Evolutionary conservation across 2,113 vertebrate genomes (phyloP), one percentile per base, ranked within the genome.

Genomic region (Corydoras sp.): DNA sequence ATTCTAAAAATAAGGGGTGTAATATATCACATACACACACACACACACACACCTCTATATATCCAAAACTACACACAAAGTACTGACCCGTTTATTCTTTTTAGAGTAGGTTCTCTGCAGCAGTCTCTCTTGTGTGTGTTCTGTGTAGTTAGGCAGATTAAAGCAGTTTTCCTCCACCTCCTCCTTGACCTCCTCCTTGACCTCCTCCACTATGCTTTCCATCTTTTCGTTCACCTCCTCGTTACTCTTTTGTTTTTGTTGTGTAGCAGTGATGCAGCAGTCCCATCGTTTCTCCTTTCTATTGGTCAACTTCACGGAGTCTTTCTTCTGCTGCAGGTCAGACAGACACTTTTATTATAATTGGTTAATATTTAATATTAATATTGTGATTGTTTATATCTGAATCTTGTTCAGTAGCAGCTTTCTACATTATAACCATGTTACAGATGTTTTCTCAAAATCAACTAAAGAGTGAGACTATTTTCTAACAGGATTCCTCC

Each of bases 21-120:
- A 43, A 1, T 43, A 43, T 8, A 43, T 71, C 58, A 51, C 24
- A 50, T n/a, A 1, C 5, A 18, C 58, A 62, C 35, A 48, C 5
- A 18, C 58, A 62, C 35, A 48, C n/a, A 51, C 67, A 62, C 50
- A 62, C 59, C 30, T 62, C 64, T 54, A 73, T 48, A 66, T 63
- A 59, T 55, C 65, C 62, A 66, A 56, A 66, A 53, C 59, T 55
- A 65, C 54, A 49, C 31, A 29, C 71, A 65, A 62, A 65, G 53
- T 58, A 85, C 92, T 87, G 83, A 99, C 97, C 94, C 92, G 94
- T 81, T 94, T 93, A 79, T 90, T 88, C 65, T 92, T 90, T 89
- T 98, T 97, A 80, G 93, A 87, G 5, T 95, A 94, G 0, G 91
- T 88, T 82, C 91, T 98, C 89, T 92, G 96, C 86, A 93, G 91